Conservation (phyloP, 2,888 invertebrate species). For the Imbricaverruca yamaguchii region DNA sequence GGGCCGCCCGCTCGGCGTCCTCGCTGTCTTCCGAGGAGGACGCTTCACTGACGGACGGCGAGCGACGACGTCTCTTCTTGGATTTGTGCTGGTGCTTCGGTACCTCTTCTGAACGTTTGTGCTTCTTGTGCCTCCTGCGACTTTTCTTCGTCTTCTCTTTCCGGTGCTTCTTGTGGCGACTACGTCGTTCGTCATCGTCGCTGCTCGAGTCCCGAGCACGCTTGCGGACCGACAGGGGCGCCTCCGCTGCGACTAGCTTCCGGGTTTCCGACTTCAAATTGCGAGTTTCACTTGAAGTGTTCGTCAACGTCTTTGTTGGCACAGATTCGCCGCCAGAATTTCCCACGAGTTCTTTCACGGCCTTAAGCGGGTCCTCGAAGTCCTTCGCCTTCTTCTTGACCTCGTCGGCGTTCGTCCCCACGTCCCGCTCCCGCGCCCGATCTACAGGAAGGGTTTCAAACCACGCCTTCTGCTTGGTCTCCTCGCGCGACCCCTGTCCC, state of each 20-base stretch:
- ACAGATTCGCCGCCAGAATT: too few relatives aligned
- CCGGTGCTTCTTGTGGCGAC: conserved; percentile 32
- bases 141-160: conserved; percentile 29
- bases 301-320: too few relatives aligned
- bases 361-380: conserved; percentile 44
- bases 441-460: conserved; percentile 34
- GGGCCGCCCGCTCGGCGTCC: conserved; percentile 37
- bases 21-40: conserved; percentile 30
- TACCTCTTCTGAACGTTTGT: background rate
- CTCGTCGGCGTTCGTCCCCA: conserved; percentile 40
- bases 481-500: conserved; percentile 57
- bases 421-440: conserved; percentile 36
- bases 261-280: too few relatives aligned
- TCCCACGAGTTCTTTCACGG: background rate
- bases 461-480: conserved; percentile 31
- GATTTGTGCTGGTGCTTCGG: background rate
- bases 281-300: too few relatives aligned
- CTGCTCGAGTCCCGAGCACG: background rate
- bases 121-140: background rate
- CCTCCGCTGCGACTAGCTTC: too few relatives aligned
- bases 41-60: background rate
- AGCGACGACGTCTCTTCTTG: background rate
- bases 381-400: conserved; percentile 43
- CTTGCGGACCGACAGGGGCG: too few relatives aligned
- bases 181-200: background rate